These are phyloP conservation scores for Fundulus diaphanus DNA, from an alignment of 2,797 vertebrate genomes.

Conservation along the genomic window DNA sequence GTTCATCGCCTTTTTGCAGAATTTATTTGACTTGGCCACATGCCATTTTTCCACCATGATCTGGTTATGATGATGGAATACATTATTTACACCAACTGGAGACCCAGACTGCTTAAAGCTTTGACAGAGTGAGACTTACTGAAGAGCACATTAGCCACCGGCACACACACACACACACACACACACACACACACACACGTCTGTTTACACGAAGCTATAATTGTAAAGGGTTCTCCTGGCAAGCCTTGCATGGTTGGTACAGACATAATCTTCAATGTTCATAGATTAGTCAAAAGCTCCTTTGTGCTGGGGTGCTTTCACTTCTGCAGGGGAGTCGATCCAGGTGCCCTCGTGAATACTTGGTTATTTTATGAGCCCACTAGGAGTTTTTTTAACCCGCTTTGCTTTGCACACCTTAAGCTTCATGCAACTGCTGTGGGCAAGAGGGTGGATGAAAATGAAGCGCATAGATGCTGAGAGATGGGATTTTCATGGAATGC, in stretches of 20 bases:
- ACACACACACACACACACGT: slow-evolving; percentile 42
- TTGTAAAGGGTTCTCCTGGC: slow-evolving; percentile 53
- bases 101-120: slow-evolving; percentile 46
- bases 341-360: slow-evolving; percentile 56
- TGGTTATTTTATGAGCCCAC: slow-evolving; percentile 54
- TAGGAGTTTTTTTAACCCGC: slow-evolving; percentile 60
- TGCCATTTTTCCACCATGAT: slow-evolving; percentile 54
- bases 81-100: slow-evolving; percentile 37
- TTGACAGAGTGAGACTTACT: slow-evolving; percentile 39
- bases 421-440: slow-evolving; percentile 54
- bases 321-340: slow-evolving; percentile 43
- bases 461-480: slow-evolving; percentile 61
- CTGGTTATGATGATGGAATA: slow-evolving; percentile 68
- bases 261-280: slow-evolving; percentile 53
- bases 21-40: slow-evolving; percentile 31
- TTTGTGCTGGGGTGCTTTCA: slow-evolving; percentile 60
- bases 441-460: slow-evolving; percentile 37
- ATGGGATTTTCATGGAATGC: slow-evolving; percentile 50
- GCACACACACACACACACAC: no score
- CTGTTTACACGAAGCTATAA: slow-evolving; percentile 57
- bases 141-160: slow-evolving; percentile 40
- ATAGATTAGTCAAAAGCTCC: slow-evolving; percentile 60
- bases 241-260: slow-evolving; percentile 28
- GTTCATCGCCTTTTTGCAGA: slow-evolving; percentile 28
- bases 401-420: slow-evolving; percentile 47